These are phyloP conservation scores for Conops quadrifasciatus DNA, from an alignment of 2,888 invertebrate species.

Conservation along the genomic window DNA sequence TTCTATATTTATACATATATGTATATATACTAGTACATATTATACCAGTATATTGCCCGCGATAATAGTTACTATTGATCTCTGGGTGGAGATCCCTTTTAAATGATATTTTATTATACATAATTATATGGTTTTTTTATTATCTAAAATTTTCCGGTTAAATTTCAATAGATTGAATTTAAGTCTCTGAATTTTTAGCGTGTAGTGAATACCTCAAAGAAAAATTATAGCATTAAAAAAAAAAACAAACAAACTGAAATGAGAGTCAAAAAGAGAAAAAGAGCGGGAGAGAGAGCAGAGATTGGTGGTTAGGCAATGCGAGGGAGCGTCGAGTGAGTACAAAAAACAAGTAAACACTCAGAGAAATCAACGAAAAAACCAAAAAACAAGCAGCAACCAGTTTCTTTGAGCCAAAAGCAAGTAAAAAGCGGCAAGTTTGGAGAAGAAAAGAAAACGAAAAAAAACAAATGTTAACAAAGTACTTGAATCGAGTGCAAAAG, in stretches of 20 bases:
- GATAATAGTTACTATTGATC: too few species aligned
- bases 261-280: not conserved
- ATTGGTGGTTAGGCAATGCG: not conserved
- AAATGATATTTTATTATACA: too few species aligned
- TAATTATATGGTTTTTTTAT: too few species aligned
- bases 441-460: not conserved
- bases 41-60: too few species aligned
- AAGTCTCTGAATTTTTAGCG: too few species aligned
- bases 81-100: too few species aligned
- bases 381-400: constrained; percentile 15
- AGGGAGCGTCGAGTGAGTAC: not conserved
- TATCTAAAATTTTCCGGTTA: too few species aligned
- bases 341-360: constrained; percentile 3
- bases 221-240: constrained; percentile 6
- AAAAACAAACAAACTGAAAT: not conserved
- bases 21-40: too few species aligned
- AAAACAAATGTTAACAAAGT: constrained; percentile 15
- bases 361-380: constrained; percentile 4
- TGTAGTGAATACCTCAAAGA: too few species aligned
- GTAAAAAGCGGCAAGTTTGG: too few species aligned
- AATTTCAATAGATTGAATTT: too few species aligned
- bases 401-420: not conserved
- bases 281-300: constrained; percentile 3
- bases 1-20: too few species aligned
- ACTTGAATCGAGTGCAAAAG: constrained; percentile 18